phyloP scores from a whole-genome alignment of 2,113 vertebrate genomes.

The Blennius ocellaris region DNA sequence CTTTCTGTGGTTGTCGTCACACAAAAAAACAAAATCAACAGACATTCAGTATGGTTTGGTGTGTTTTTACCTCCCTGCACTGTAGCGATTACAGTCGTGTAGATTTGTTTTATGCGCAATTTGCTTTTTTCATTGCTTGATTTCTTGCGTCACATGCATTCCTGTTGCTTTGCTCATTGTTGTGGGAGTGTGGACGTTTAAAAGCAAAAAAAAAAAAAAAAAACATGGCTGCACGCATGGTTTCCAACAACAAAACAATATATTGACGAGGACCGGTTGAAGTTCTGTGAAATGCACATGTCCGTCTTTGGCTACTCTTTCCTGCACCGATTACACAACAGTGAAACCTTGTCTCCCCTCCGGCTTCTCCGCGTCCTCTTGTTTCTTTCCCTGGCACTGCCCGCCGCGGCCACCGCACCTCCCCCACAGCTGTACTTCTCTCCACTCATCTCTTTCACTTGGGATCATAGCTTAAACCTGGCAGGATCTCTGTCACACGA shows the following conservation, averaged over 20 bases:
- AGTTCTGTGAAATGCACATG: not conserved
- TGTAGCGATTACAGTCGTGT: no score
- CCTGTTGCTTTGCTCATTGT: no score
- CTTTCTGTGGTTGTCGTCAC: no score
- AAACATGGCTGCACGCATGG: no score
- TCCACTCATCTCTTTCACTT: slow-evolving; percentile 49
- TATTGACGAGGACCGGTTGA: not conserved
- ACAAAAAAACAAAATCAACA: no score
- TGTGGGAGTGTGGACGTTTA: no score
- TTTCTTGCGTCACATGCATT: no score
- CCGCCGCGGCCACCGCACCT: slow-evolving; percentile 29
- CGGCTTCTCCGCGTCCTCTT: slow-evolving; percentile 18
- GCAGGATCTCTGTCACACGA: slow-evolving; percentile 77
- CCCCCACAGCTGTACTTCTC: slow-evolving; percentile 44
- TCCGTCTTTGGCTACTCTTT: not conserved
- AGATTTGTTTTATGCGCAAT: no score
- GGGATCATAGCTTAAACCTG: slow-evolving; percentile 73
- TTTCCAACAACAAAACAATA: not conserved
- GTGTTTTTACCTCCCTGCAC: no score
- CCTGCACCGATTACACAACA: not conserved
- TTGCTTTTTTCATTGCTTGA: no score
- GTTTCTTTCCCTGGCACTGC: slow-evolving; percentile 43
- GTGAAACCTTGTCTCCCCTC: slow-evolving; percentile 20
- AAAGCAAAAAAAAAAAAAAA: no score
- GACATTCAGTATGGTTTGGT: no score